Evolutionary conservation across 2,888 invertebrate species (phyloP), one percentile per base, ranked within the genome.

Genomic region (Epistrophe eligans): DNA sequence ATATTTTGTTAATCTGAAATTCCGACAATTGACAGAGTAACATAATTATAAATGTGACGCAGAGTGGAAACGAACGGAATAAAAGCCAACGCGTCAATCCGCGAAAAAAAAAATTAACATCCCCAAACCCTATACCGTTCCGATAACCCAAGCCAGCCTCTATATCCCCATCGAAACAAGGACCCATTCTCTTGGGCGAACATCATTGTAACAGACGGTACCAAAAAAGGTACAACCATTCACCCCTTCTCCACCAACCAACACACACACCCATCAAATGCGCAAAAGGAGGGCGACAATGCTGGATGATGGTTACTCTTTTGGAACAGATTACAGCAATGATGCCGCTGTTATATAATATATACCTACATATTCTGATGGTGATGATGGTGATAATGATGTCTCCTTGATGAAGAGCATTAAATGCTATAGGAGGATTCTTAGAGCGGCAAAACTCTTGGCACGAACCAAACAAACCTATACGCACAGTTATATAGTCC

Each of bases 401-500:
- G 74, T 76, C 83, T 83, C 66, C 74, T 76, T 77, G 73, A 73
- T 77, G 74, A 72, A 77, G n/a, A 58, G 19, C 35, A 58, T 48
- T 17, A 43, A 67, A 76, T 28, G 43, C 43, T 40, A 43, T 48
- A 77, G 58, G 50, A 64, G 45, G 62, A 73, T 85, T 77, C 52
- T 76, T 32, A 55, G 70, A 74, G 73, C 74, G 64, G 70, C 13
- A 82, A 82, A 85, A 82, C 74, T 64, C 71, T 79, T 76, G 79
- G 79, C 76, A 87, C 79, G 76, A 76, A 50, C 5, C 67, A 50
- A 50, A 48, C 35, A 50, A 66, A 87, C 71, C n/a, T n/a, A 82
- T 62, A 87, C 87, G 83, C 87, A 87, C 50, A 67, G 13, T 17
- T 66, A 71, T 64, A 87, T 87, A 89, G 89, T 88, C 84, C 83